Base-by-base conservation (phyloP, 2,797 vertebrate species). In the Lutjanus argentimaculatus region DNA sequence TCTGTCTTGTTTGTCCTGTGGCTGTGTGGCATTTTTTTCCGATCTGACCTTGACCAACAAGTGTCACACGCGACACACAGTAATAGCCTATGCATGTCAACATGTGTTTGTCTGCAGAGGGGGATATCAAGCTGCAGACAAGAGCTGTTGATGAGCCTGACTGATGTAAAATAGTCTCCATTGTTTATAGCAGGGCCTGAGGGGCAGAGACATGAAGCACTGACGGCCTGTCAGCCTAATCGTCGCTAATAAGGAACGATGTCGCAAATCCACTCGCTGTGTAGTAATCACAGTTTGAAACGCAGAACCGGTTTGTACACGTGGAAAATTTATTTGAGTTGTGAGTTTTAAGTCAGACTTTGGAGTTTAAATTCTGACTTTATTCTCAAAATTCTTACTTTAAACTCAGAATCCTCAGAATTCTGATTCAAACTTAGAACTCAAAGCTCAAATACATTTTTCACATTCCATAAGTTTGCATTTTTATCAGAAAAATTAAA, bases 141-240 rank as follows among this genome's bases (percentile, higher is more conserved):
- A 9, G 55, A 79, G 70, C 79, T 72, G 80, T 36, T 78, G 72
- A 85, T 83, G 69, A 82, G 74, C 65, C 58, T 72, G 81, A 74
- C 78, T 80, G 78, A 71, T 86, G 59, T 63, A 63, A 80, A 75
- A 58, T 4, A 65, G 67, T 51, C 51, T 59, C 2, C 0, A 67
- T 52, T 85, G 80, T 76, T 86, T 75, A 82, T 80, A 72, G 71
- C 40, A 79, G 61, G 67, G 77, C 74, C 78, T 22, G 72, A 59
- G 75, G 79, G 57, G 43, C 8, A 16, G 25, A 15, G 21, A 72
- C 36, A 55, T 6, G 65, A 57, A 56, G 61, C 69, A 21, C 51
- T 80, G 68, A 81, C 65, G 58, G 64, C 55, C 69, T 75, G 77
- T 72, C 86, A 82, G 58, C 15, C 62, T 56, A 22, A 58, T 46